Percentiles rank a stretch among this genome's conserved stretches.
Evolutionary conservation across 1,140 invertebrate genomes (phyloP).

Genomic region (Papilio polyxenes): DNA sequence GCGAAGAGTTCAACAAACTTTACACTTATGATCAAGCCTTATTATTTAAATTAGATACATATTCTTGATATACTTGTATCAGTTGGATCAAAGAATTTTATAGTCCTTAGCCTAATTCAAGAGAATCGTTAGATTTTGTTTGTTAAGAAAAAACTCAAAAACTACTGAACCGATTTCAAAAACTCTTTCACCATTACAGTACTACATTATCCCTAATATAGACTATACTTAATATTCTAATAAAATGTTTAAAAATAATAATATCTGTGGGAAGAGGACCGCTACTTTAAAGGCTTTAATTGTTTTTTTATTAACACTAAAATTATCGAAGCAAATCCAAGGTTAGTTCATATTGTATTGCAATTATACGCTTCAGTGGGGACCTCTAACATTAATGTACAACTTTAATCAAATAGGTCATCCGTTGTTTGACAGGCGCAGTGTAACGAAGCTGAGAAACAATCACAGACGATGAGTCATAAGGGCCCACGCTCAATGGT

Average conservation of each 20-base stretch:
- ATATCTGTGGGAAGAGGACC: not conserved
- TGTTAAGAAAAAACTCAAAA: no score
- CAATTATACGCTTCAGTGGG: slow-evolving; percentile 27
- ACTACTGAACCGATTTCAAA: not conserved
- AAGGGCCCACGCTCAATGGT: slow-evolving; percentile 30
- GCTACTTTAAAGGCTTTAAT: not conserved
- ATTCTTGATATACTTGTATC: not conserved
- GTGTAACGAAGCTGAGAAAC: slow-evolving; percentile 3
- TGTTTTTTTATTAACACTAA: not conserved
- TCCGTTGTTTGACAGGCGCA: slow-evolving; percentile 28
- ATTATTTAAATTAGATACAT: not conserved
- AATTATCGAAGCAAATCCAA: not conserved
- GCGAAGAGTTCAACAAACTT: not conserved
- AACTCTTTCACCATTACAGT: no score
- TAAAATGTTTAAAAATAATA: not conserved
- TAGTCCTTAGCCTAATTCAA: no score
- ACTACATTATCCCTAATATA: not conserved
- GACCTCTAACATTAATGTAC: slow-evolving; percentile 34
- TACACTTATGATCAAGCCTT: not conserved
- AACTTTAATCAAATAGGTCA: slow-evolving; percentile 36
- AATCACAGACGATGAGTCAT: slow-evolving; percentile 31
- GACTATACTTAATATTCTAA: not conserved
- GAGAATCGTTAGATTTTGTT: no score
- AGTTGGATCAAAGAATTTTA: not conserved
- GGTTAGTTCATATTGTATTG: slow-evolving; percentile 12